Evolutionary conservation across 2,888 invertebrate genomes (phyloP), one percentile per base, ranked within the genome.

Genomic region (Volucella inanis): DNA sequence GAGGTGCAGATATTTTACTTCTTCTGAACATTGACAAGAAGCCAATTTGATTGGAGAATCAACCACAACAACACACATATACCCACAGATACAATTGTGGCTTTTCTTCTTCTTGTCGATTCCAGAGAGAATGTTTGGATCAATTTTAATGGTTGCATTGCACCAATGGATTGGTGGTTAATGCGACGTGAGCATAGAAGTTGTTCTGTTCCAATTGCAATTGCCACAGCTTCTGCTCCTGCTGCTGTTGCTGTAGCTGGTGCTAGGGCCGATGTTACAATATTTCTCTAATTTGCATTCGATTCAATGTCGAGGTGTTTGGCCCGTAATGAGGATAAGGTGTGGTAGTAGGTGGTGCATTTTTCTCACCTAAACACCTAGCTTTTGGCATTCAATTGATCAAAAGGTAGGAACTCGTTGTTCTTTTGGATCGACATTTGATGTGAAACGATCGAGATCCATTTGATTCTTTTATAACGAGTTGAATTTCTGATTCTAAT

Each of bases 271-370:
- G 45, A 55, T 67, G 71, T 65, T 64, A 68, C 76, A 85, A 81
- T 85, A 85, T 85, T 85, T 85, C 62, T 81, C 85, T 77, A 81
- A 85, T 81, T 85, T 85, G 85, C 85, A 85, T 85, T 85, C 85
- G 85, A 76, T 75, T 84, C 79, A 75, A 75, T 79, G 75, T 79
- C 79, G 67, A 39, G 76, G 75, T 67, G 55, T 71, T 31, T 68
- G 68, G 75, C 41, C 12, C 62, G 68, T 85, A 77, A 80, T 85
- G 85, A 80, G 75, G 67, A 67, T 80, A 65, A 61, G 22, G 38
- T 31, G 31, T 31, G 31, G 31, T 31, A 71, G 54, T 38, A 62
- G 71, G 22, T 72, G 72, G 71, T 85, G 57, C 47, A 65, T 68
- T 72, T 77, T 72, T 82, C 82, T 71, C 70, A 77, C 77, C 82